Conservation (phyloP, 2,113 vertebrate species). For the Neolamprologus sp. region DNA sequence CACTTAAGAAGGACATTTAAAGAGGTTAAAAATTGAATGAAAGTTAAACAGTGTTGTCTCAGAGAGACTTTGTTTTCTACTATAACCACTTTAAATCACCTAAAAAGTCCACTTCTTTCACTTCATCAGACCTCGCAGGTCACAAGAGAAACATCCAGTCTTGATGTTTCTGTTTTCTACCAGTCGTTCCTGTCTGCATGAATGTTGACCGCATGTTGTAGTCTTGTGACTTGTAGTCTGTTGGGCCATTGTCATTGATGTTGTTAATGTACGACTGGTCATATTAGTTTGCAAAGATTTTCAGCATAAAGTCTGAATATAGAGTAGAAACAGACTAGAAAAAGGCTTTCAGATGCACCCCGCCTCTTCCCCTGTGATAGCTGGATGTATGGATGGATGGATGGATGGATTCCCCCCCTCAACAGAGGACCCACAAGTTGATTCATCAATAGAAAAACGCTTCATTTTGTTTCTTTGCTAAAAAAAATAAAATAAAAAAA, state of each 20-base stretch:
- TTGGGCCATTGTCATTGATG: not conserved
- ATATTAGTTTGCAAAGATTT: not conserved
- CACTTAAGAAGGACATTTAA: not conserved
- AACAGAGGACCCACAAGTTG: not conserved
- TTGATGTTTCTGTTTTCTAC: not conserved
- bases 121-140: not conserved
- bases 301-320: not conserved
- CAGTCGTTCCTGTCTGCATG: not conserved
- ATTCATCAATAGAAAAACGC: not conserved
- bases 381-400: not conserved
- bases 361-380: not conserved
- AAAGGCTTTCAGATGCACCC: not conserved
- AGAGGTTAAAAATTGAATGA: not conserved
- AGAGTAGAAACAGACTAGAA: not conserved
- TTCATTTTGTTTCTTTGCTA: not conserved
- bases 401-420: not conserved
- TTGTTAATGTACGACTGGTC: not conserved
- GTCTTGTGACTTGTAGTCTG: not conserved
- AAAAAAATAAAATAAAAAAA: not conserved
- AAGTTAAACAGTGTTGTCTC: not conserved
- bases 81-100: not conserved
- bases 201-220: not conserved
- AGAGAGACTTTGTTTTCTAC: not conserved
- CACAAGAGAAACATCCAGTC: not conserved
- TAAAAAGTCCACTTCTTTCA: not conserved